Conservation (phyloP, 2,113 vertebrate species). For the Festucalex cinctus region DNA sequence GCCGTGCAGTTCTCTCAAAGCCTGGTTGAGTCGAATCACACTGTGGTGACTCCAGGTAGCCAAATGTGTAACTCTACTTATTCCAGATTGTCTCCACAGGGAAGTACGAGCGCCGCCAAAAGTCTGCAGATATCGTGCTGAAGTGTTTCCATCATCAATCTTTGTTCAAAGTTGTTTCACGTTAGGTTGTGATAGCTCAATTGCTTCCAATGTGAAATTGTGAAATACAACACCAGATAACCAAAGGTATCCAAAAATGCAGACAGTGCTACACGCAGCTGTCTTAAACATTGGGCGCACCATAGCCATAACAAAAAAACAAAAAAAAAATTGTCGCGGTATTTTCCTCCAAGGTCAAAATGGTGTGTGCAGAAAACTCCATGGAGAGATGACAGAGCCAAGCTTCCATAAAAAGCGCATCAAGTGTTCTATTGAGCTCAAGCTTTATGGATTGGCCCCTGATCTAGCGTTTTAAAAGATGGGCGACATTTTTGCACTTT, state of each 20-base stretch:
- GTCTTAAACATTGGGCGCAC: slow-evolving; percentile 6
- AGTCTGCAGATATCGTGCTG: slow-evolving; percentile 5
- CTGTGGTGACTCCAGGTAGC: slow-evolving; percentile 5
- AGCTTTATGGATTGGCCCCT: neutral
- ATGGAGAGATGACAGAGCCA: neutral
- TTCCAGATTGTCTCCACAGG: neutral
- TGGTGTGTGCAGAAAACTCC: slow-evolving; percentile 1
- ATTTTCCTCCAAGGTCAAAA: slow-evolving; percentile 8
- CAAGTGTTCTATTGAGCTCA: neutral
- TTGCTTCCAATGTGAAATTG: neutral
- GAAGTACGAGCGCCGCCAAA: neutral
- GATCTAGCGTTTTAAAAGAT: neutral
- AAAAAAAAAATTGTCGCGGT: too few relatives aligned
- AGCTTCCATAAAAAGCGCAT: slow-evolving; percentile 1
- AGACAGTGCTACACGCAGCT: slow-evolving; percentile 7
- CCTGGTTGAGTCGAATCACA: neutral
- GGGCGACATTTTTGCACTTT: neutral
- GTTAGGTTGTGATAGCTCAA: neutral
- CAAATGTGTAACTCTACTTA: neutral
- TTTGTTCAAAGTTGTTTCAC: slow-evolving; percentile 3
- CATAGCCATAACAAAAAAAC: slow-evolving; percentile 9
- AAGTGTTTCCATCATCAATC: slow-evolving; percentile 7
- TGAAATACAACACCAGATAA: slow-evolving; percentile 2
- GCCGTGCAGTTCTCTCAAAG: neutral
- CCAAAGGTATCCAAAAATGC: slow-evolving; percentile 5